phyloP scores from a whole-genome alignment of 1,140 invertebrate species.

The Magallana ariakensis region DNA sequence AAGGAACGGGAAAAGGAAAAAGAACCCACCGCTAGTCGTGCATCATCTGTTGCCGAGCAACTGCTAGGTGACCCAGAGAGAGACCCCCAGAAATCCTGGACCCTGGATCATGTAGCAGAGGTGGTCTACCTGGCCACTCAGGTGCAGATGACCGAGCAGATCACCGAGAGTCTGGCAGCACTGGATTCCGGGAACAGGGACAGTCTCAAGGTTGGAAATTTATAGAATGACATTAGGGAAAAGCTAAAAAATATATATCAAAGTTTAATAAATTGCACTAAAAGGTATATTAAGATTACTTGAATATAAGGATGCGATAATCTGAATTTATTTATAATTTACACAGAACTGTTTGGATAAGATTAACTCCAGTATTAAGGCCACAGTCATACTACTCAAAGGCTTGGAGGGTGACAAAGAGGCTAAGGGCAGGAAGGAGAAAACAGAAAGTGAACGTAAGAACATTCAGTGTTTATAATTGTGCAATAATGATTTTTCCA shows the following conservation, averaged over 20 bases:
- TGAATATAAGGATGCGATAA: too few relatives aligned
- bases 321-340: neutral
- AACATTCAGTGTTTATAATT: neutral
- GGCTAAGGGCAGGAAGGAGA: conserved; percentile 58
- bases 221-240: too few relatives aligned
- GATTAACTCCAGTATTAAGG: conserved; percentile 70
- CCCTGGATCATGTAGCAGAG: conserved; percentile 76
- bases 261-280: too few relatives aligned
- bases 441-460: conserved; percentile 60
- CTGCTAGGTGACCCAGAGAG: conserved; percentile 54
- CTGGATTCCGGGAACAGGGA: conserved; percentile 67
- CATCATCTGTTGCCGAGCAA: conserved; percentile 61
- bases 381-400: conserved; percentile 72
- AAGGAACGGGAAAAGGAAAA: conserved; percentile 52
- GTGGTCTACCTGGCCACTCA: conserved; percentile 75
- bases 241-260: too few relatives aligned
- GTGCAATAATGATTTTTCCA: too few relatives aligned
- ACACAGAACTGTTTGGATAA: conserved; percentile 60
- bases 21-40: conserved; percentile 48
- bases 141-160: conserved; percentile 72
- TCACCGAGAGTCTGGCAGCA: conserved; percentile 66
- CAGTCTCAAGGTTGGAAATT: conserved; percentile 60
- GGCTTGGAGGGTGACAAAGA: conserved; percentile 74
- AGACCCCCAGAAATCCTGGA: conserved; percentile 71
- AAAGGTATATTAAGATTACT: too few relatives aligned